Conservation (phyloP, 2,113 vertebrate species). For the Anguilla japonica region DNA sequence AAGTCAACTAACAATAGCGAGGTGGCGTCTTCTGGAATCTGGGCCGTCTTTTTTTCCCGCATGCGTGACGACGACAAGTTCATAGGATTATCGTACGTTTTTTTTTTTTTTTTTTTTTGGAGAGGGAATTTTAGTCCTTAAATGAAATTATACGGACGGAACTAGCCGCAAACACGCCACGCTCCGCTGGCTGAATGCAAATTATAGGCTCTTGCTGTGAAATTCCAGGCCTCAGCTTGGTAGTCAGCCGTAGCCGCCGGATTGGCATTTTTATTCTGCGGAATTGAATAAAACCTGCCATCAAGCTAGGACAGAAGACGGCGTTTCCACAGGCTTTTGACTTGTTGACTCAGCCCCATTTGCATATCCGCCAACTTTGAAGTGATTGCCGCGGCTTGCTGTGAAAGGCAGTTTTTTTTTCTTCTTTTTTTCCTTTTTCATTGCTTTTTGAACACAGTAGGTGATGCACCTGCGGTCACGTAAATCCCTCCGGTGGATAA, state of each 20-base stretch:
- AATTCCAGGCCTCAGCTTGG: not conserved
- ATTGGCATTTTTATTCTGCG: not conserved
- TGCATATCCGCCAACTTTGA: not conserved
- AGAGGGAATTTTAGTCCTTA: not conserved
- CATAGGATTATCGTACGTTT: not conserved
- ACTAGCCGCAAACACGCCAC: not conserved
- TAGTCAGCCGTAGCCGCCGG: not conserved
- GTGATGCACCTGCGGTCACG: no score
- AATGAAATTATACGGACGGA: not conserved
- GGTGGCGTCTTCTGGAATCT: not conserved
- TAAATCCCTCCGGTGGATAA: not conserved
- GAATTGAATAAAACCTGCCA: not conserved
- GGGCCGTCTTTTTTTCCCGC: not conserved
- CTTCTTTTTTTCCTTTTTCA: no score
- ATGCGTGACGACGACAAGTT: not conserved
- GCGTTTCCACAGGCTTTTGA: not conserved
- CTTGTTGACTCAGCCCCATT: not conserved
- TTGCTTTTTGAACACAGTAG: no score
- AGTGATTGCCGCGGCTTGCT: not conserved
- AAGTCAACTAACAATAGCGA: not conserved
- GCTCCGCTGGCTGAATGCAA: not conserved
- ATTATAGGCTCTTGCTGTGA: not conserved
- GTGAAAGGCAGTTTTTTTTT: not conserved
- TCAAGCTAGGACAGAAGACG: conserved; percentile 1
- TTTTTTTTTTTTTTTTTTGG: not conserved